Base-by-base conservation (phyloP, 2,888 invertebrate species). In the Disparrhopalites patrizii region DNA sequence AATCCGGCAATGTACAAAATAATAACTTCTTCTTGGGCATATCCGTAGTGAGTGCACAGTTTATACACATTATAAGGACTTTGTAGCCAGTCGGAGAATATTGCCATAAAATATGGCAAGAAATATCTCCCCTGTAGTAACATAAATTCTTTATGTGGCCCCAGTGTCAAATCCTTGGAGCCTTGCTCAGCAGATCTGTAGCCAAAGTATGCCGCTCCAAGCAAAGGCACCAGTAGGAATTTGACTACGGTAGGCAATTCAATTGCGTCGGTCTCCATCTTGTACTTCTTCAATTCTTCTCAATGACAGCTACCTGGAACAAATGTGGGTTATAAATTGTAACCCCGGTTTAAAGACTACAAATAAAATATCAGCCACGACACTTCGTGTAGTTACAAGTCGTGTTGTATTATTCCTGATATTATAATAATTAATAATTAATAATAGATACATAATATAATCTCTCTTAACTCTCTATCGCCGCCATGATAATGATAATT, bases 61-160 rank as follows among this genome's bases (percentile, higher is more conserved):
- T 82, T 82, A 76, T 85, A 85, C 1, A 84, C 79, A n/a, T n/a
- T n/a, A 74, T 84, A 85, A 0, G 85, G 84, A 15, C 84, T 84
- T 77, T 85, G 84, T 2, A 85, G 78, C 84, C 84, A 85, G 75
- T 85, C 85, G 2, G 83, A 81, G 76, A 84, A 82, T 71, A 83
- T 79, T 0, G 84, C 84, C 70, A 83, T 77, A 64, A 83, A 79
- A 71, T 83, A 84, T 0, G 82, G 83, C 13, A 78, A 70, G 68
- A 84, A 82, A 75, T 83, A 85, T 25, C 79, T 79, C 36, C 78
- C 76, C 72, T 83, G 83, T 62, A 85, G 81, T 51, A 78, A 77
- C 28, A 77, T 73, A 68, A 82, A 82, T 66, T 80, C 80, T 47
- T 79, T 79, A 72, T 81, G 81, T 28, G 70, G 72, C 25, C 67